Evolutionary conservation across 2,797 vertebrate species (phyloP), one percentile per base, ranked within the genome.

Genomic region (Lacerta viridis): DNA sequence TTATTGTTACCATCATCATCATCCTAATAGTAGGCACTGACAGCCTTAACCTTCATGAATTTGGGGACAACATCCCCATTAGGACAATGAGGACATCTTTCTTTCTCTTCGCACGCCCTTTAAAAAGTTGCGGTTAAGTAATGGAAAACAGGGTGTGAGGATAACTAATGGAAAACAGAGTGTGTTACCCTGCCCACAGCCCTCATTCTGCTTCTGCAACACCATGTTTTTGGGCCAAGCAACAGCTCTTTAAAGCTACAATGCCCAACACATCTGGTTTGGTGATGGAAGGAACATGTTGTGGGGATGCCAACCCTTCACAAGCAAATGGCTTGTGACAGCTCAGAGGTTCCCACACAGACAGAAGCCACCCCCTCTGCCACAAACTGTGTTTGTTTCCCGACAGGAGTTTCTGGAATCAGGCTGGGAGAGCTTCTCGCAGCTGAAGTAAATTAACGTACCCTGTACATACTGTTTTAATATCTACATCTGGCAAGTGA

Each of bases 401-500:
- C 50, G 15, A 36, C 78, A 41, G 33, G 27, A 15, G 25, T 87
- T 88, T 33, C 55, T 46, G 68, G 59, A 76, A 39, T n/a, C 61
- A 55, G 36, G 88, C 71, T 66, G 39, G 6, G 59, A 85, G 88
- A 50, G 66, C 39, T 81, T 39, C 55, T 85, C 69, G n/a, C 46
- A 46, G 20, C 27, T 29, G 55, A 85, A 39, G 27, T 39, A 85
- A 29, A 75, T 86, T 81, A 76, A 93, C 87, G 69, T 85, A 86
- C 78, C 79, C 33, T 83, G n/a, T 20, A 13, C 91, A 91, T 55
- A 55, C 50, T 55, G 50, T 15, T 92, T 91, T 93, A 41, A 92
- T 88, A 91, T 93, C 90, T 91, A 83, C 89, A 85, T 86, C 90
- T 84, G 92, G 88, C 83, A 36, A 89, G 80, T 83, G 61, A 64